These are phyloP conservation scores for Piprites chloris DNA, from an alignment of 2,113 vertebrate species.

Conservation along the genomic window DNA sequence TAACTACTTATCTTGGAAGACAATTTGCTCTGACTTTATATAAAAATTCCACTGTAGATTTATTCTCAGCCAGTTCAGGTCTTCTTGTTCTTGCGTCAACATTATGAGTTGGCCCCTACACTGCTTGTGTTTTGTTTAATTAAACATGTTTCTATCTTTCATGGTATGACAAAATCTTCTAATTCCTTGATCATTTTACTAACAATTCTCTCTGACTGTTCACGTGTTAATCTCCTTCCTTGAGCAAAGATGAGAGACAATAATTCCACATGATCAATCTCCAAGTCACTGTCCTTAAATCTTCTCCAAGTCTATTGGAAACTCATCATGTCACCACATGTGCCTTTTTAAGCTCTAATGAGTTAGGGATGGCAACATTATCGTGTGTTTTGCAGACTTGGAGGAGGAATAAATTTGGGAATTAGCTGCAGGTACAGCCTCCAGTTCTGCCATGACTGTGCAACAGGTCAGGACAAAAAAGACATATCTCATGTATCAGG, in stretches of 20 bases:
- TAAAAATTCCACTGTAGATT: not conserved
- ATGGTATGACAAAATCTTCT: not conserved
- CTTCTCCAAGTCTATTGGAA: not conserved
- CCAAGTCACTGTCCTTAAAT: not conserved
- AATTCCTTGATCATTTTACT: not conserved
- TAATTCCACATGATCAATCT: not conserved
- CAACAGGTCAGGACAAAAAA: not conserved
- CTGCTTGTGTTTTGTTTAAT: not conserved
- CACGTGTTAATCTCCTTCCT: not conserved
- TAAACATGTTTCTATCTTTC: not conserved
- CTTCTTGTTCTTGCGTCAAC: not conserved
- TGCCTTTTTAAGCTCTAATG: not conserved
- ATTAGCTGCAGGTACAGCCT: not conserved
- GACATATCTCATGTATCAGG: not conserved
- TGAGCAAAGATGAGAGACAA: not conserved
- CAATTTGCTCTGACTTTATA: not conserved
- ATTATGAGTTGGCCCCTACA: not conserved
- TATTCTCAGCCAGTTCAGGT: not conserved
- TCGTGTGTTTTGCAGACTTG: not conserved
- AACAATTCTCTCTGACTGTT: not conserved
- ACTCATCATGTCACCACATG: not conserved
- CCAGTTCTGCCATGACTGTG: not conserved
- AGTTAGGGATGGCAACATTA: not conserved
- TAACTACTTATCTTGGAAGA: not conserved
- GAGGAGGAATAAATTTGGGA: not conserved